Conservation (phyloP, 1,140 invertebrate species). For the Drosophila malerkotliana region DNA sequence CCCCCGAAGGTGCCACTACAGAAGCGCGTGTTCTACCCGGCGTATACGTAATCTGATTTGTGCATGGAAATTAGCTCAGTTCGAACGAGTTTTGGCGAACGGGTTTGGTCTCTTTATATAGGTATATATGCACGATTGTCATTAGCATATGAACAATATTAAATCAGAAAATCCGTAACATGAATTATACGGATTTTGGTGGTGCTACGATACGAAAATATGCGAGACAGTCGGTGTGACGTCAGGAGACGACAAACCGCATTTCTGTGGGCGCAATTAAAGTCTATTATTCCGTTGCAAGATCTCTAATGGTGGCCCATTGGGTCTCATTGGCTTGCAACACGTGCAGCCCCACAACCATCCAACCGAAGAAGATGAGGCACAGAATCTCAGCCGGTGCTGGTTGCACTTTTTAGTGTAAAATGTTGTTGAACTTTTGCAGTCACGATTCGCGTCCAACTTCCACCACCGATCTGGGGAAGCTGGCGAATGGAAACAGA, state of each 20-base stretch:
- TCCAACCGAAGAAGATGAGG: slow-evolving; percentile 22
- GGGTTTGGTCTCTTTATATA: slow-evolving; percentile 10
- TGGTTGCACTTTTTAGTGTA: slow-evolving; percentile 74
- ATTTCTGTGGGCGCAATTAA: slow-evolving; percentile 50
- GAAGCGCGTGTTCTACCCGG: slow-evolving; percentile 60
- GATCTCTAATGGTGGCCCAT: slow-evolving; percentile 31
- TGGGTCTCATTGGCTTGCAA: slow-evolving; percentile 34
- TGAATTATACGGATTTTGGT: slow-evolving; percentile 26
- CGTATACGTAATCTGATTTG: slow-evolving; percentile 75
- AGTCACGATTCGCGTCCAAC: slow-evolving; percentile 64
- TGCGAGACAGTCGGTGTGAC: slow-evolving; percentile 23
- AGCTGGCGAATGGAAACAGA: slow-evolving; percentile 29
- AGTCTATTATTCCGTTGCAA: slow-evolving; percentile 52
- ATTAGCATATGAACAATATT: slow-evolving; percentile 42
- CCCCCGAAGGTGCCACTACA: slow-evolving; percentile 32
- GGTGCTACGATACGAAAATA: slow-evolving; percentile 10
- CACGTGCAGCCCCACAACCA: slow-evolving; percentile 53
- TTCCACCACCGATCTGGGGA: slow-evolving; percentile 1
- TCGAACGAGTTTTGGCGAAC: slow-evolving; percentile 54
- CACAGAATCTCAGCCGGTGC: slow-evolving; percentile 57
- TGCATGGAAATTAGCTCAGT: slow-evolving; percentile 68
- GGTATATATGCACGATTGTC: slow-evolving; percentile 2
- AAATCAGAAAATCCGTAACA: slow-evolving; percentile 28
- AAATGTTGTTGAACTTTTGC: slow-evolving; percentile 80
- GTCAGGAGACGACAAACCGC: slow-evolving; percentile 21